These are phyloP conservation scores for Drosophila macrospina DNA, from an alignment of 2,888 invertebrate genomes.

Conservation along the genomic window DNA sequence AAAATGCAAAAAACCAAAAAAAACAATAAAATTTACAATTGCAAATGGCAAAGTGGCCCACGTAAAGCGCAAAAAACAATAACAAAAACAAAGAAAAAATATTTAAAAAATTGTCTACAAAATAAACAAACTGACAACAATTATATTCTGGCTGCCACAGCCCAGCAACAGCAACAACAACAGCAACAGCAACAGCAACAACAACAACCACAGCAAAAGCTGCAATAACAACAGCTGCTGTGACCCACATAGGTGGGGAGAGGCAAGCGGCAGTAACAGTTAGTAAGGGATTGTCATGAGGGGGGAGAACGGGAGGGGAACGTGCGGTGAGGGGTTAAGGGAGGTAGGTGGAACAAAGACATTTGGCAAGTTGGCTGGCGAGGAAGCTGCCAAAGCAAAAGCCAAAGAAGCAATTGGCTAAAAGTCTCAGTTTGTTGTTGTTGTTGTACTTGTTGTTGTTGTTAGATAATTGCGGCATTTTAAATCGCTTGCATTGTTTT, in stretches of 20 bases:
- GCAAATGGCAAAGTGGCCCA: conserved; percentile 60
- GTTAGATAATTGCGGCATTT: conserved; percentile 72
- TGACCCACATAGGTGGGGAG: conserved; percentile 53
- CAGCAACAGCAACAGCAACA: conserved; percentile 27
- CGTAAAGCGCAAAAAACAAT: conserved; percentile 21
- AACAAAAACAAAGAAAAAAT: neutral
- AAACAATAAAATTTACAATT: conserved; percentile 41
- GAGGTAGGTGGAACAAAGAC: conserved; percentile 16
- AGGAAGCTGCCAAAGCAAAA: conserved; percentile 47
- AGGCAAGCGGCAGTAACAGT: neutral
- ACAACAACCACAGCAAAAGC: too few species aligned
- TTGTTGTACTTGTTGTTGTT: conserved; percentile 34
- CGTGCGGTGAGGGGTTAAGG: neutral
- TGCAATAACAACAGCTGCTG: conserved; percentile 43
- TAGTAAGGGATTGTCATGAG: neutral
- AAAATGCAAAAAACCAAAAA: conserved; percentile 7
- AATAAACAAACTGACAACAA: conserved; percentile 47
- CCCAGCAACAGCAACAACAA: conserved; percentile 24
- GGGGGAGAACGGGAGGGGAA: neutral
- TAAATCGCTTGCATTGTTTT: conserved; percentile 70
- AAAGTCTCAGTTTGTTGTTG: conserved; percentile 48
- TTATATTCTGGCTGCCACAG: conserved; percentile 54
- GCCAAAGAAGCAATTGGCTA: conserved; percentile 57
- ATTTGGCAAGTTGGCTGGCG: conserved; percentile 24
- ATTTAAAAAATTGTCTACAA: conserved; percentile 27